Conservation (phyloP, 2,113 vertebrate genomes). For the Panurus biarmicus region DNA sequence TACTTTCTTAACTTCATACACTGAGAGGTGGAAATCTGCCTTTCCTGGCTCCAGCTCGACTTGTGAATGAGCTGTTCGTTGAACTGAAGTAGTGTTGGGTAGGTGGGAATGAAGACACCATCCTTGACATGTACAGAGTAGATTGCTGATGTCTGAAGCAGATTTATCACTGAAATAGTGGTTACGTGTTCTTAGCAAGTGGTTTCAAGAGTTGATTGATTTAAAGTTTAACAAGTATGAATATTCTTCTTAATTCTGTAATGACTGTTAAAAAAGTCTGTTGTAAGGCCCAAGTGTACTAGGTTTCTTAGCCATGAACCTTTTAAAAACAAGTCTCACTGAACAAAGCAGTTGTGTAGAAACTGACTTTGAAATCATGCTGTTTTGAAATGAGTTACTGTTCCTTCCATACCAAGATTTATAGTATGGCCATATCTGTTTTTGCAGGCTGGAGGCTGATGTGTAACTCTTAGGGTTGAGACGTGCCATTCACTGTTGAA, state of each 20-base stretch:
- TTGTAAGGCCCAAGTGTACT: not conserved
- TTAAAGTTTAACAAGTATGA: not conserved
- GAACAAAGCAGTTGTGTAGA: not conserved
- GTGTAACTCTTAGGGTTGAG: not conserved
- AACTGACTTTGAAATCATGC: not conserved
- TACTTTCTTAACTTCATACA: not conserved
- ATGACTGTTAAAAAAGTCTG: not conserved
- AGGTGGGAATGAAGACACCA: not conserved
- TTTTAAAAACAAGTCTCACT: not conserved
- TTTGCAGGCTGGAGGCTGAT: not conserved
- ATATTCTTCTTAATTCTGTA: not conserved
- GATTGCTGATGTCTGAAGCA: not conserved
- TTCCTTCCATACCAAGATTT: not conserved
- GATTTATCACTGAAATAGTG: not conserved
- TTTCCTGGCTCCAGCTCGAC: not conserved
- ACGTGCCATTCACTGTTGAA: not conserved
- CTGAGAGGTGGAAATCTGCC: not conserved
- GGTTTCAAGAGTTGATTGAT: not conserved
- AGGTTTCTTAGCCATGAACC: not conserved
- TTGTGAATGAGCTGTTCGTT: constrained; percentile 41
- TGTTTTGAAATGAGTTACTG: not conserved
- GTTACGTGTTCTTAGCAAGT: rapidly evolving
- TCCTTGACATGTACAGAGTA: not conserved
- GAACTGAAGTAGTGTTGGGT: not conserved
- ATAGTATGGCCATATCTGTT: not conserved